Conservation (phyloP, 1,140 invertebrate genomes). For the Eueides isabella region DNA sequence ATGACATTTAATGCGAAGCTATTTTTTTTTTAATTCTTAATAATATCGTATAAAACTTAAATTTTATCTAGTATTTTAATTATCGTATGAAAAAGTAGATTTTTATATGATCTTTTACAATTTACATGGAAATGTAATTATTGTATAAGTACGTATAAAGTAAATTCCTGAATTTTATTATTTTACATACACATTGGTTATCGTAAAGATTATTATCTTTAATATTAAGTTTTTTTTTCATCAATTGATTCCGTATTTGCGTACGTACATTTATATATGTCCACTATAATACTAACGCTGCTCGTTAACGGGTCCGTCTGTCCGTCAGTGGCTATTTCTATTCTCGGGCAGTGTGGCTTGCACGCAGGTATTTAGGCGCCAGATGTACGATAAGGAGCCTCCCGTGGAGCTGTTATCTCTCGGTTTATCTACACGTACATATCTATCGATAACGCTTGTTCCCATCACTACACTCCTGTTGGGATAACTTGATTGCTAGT, state of each 20-base stretch:
- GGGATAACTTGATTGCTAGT: slow-evolving; percentile 27
- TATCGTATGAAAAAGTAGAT: background rate
- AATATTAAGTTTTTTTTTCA: too few relatives aligned
- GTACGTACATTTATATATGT: background rate
- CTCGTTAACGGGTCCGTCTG: slow-evolving; percentile 38
- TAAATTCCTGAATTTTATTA: background rate
- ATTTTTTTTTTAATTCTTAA: background rate
- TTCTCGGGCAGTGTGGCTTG: slow-evolving; percentile 50
- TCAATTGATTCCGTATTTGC: too few relatives aligned
- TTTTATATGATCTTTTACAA: background rate
- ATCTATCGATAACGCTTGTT: slow-evolving; percentile 48
- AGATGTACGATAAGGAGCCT: slow-evolving; percentile 59
- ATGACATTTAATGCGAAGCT: slow-evolving; percentile 10
- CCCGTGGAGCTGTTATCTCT: slow-evolving; percentile 54
- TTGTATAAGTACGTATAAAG: background rate
- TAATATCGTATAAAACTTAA: background rate
- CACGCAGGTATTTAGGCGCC: slow-evolving; percentile 74
- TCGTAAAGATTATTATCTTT: background rate
- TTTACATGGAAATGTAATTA: background rate
- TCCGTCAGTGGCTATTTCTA: slow-evolving; percentile 49
- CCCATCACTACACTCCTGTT: slow-evolving; percentile 44
- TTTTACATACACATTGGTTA: background rate
- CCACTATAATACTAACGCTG: slow-evolving; percentile 17
- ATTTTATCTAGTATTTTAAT: slow-evolving; percentile 4
- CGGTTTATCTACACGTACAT: slow-evolving; percentile 44